These are phyloP conservation scores for Lineus longissimus DNA, from an alignment of 1,140 invertebrate genomes.

Conservation along the genomic window DNA sequence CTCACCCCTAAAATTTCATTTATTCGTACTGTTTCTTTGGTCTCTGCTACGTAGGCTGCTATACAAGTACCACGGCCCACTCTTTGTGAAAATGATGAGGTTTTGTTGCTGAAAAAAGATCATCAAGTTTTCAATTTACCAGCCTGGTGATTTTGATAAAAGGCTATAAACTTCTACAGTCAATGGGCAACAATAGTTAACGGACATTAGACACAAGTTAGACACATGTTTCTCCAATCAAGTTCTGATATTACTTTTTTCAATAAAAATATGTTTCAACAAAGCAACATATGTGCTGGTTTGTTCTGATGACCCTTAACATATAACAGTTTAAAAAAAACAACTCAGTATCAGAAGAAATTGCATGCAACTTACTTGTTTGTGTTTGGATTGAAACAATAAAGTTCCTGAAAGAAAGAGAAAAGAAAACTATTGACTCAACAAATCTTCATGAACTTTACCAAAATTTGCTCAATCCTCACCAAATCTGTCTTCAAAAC, in stretches of 20 bases:
- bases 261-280: no score
- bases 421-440: neutral
- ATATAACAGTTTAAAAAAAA: neutral
- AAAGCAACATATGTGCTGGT: no score
- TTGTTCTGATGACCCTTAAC: no score
- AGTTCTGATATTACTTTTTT: no score
- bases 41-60: conserved; percentile 57
- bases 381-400: conserved; percentile 5
- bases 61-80: conserved; percentile 42
- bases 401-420: conserved; percentile 7
- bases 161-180: neutral
- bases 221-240: no score
- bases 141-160: neutral
- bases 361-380: neutral
- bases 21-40: conserved; percentile 53
- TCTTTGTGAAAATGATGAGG: conserved; percentile 5
- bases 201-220: no score
- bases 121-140: no score
- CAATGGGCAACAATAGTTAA: no score
- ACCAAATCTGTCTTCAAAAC: no score
- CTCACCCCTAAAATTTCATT: conserved; percentile 34
- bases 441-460: neutral
- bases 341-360: no score
- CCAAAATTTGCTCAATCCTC: no score
- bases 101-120: conserved; percentile 2